Base-by-base conservation (phyloP, 2,888 invertebrate genomes). In the Baronia brevicornis region DNA sequence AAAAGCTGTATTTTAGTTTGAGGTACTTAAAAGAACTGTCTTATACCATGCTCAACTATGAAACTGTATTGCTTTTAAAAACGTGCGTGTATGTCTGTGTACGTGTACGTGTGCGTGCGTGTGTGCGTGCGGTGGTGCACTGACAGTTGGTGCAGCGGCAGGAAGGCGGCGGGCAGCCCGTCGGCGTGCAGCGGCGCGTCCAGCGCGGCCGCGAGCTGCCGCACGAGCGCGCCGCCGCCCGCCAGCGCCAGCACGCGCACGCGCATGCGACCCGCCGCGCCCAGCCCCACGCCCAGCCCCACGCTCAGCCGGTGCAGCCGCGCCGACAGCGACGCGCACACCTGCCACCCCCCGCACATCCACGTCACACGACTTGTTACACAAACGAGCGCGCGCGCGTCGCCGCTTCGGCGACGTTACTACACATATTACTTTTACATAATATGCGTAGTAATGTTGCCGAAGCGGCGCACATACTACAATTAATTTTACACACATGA, bases 281-380 rank as follows among this genome's bases (percentile, higher is more conserved):
- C 48, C 44, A 3, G 70, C 59, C 11, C 59, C 31, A 66, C 74
- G 2, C 71, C 62, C n/a, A n/a, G 24, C 41, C 25, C 59, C 53
- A 6, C 69, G 51, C 13, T 75, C 75, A 29, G 65, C 54, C 48
- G 45, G 3, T 70, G 59, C 11, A 59, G 69, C 62, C 21, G 74
- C 35, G 38, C 78, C 75, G 1, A 73, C 73, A 31, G 45, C 46
- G 32, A 66, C 74, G 2, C 69, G 61, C 15, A 60, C 59, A 1
- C 77, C 60, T 1, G 43, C 31, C n/a, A 64, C 28, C n/a, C n/a
- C n/a, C n/a, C n/a, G n/a, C n/a, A 54, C 0, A 49, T 54, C 1
- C 72, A 57, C 1, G 65, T 66, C 12, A 77, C 42, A 43, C 70
- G 70, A 0, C 56, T 72, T 53, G 59, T 66, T 36, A 79, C n/a